Base-by-base conservation (phyloP, 2,797 vertebrate genomes). In the Sphenodon punctatus region DNA sequence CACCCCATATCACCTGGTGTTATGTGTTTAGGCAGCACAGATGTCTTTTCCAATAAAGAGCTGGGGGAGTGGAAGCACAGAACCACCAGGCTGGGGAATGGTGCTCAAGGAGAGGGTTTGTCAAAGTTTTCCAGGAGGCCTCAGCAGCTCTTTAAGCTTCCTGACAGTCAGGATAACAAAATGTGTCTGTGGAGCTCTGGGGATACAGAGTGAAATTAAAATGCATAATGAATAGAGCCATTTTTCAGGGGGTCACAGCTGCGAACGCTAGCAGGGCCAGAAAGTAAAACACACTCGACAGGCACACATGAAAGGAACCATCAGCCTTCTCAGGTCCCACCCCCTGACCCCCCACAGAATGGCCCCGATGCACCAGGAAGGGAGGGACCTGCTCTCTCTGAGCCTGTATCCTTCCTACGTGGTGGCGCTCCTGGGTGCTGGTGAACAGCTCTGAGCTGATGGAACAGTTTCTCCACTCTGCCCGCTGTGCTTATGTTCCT, bases 161-260 rank as follows among this genome's bases (percentile, higher is more conserved):
- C 56, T 82, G 90, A 81, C 83, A 92, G 85, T 61, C 61, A 25
- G 75, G 67, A 86, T 80, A 92, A 93, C 79, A 91, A 89, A 89
- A 43, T 63, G 51, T 84, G 84, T 89, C 89, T 88, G 81, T 9
- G 0, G 53, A 83, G 53, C 87, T 87, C 86, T 59, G 56, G 82
- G 84, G 87, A 82, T 68, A 65, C 65, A 5, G 71, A 64, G 48
- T 41, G 48, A 73, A 84, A 90, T 91, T 84, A 82, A 86, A 78
- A 43, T 0, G 13, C 48, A 39, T 80, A 82, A 89, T 67, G 76
- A 89, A 92, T 49, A 83, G 66, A 81, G 72, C 64, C 41, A 12
- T 87, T 88, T 91, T 87, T 66, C 80, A 74, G 49, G 25, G 36
- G 10, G 88, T 67, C 0, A 0, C 74, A 86, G 80, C 82, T 82